Evolutionary conservation across 2,113 vertebrate genomes (phyloP).

Genomic region (Stomatorhinus ivindoensis): DNA sequence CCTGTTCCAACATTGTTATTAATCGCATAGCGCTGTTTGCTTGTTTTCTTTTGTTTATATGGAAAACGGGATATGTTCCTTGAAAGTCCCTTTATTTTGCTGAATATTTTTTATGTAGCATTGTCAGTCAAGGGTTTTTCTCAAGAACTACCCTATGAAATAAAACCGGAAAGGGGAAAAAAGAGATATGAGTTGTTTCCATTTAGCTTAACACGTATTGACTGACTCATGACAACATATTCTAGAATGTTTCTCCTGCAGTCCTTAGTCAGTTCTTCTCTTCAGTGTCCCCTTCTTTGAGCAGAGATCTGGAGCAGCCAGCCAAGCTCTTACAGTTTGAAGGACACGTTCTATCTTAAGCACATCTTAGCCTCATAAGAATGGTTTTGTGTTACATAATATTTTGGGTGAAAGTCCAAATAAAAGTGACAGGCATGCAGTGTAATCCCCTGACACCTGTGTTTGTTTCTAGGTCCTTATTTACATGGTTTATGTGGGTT

Average conservation of each 20-base stretch:
- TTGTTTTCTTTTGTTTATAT: not conserved
- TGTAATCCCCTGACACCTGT: not conserved
- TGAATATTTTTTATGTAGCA: not conserved
- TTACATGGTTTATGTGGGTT: slow-evolving; percentile 5
- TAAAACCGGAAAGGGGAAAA: not conserved
- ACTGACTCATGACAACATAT: not conserved
- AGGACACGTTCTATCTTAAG: slow-evolving; percentile 5
- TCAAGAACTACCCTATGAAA: not conserved
- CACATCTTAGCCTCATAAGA: not conserved
- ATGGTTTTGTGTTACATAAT: not conserved
- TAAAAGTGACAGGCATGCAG: not conserved
- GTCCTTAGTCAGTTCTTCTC: not conserved
- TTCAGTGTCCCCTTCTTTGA: not conserved
- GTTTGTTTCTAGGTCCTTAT: slow-evolving; percentile 4
- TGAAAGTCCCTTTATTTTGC: not conserved
- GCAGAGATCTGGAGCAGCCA: not conserved
- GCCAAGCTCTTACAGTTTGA: not conserved
- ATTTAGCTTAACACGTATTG: not conserved
- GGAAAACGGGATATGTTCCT: not conserved
- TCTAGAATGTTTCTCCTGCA: not conserved
- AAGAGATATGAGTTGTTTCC: not conserved
- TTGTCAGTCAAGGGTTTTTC: not conserved
- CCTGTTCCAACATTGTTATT: not conserved
- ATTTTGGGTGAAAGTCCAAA: slow-evolving; percentile 9
- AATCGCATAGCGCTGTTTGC: not conserved